These are phyloP conservation scores for Apis cerana DNA, from an alignment of 1,140 invertebrate species.

Conservation along the genomic window DNA sequence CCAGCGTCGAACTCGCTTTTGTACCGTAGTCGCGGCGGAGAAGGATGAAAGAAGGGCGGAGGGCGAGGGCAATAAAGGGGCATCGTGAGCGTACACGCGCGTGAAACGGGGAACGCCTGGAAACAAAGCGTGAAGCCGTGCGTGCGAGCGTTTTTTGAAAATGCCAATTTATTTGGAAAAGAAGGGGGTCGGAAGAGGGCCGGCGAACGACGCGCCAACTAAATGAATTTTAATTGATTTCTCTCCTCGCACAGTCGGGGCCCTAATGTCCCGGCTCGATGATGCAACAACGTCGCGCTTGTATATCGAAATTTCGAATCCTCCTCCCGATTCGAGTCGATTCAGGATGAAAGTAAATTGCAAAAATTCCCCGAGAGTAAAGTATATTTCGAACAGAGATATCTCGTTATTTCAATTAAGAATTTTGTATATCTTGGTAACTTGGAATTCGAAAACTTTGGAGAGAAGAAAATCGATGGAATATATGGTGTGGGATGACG, in stretches of 20 bases:
- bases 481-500: too few species aligned
- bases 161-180: slow-evolving; percentile 69
- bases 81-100: slow-evolving; percentile 36
- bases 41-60: slow-evolving; percentile 25
- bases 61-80: slow-evolving; percentile 54
- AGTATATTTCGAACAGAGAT: too few species aligned
- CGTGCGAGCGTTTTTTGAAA: slow-evolving; percentile 68
- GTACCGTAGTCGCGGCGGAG: not conserved
- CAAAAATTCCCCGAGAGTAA: too few species aligned
- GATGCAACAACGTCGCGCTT: too few species aligned
- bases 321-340: too few species aligned
- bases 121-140: slow-evolving; percentile 68
- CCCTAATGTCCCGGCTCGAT: not conserved
- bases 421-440: too few species aligned
- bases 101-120: slow-evolving; percentile 51
- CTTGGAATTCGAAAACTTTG: too few species aligned
- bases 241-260: not conserved
- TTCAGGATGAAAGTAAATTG: too few species aligned
- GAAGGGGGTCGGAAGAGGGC: slow-evolving; percentile 26
- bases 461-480: too few species aligned
- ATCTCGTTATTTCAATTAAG: too few species aligned
- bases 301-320: not conserved
- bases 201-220: slow-evolving; percentile 16
- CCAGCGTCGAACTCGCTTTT: slow-evolving; percentile 48
- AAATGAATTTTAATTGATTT: slow-evolving; percentile 43